A percentile compares a stretch with the other conserved stretches of the same genome.
Conservation (phyloP, 2,888 invertebrate species). For the Patella depressa region DNA sequence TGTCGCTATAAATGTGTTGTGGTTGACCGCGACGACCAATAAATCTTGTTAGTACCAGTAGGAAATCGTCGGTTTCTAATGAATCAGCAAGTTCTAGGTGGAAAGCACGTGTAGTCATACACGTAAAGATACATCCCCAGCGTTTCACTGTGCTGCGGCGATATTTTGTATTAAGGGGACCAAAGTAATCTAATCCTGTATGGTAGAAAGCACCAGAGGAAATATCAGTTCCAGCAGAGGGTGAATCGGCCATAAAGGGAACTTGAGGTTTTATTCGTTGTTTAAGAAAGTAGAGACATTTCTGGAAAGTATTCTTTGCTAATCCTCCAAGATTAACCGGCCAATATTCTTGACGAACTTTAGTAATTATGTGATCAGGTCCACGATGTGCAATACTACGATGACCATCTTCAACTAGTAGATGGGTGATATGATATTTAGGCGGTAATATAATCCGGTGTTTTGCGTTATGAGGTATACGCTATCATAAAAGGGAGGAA, state of each 20-base stretch:
- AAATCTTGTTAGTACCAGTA: slow-evolving; percentile 16
- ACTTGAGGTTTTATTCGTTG: not conserved
- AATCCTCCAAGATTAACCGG: not conserved
- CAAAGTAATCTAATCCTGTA: slow-evolving; percentile 20
- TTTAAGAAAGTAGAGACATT: not conserved
- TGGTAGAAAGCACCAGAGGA: slow-evolving; percentile 7
- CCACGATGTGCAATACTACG: slow-evolving; percentile 11
- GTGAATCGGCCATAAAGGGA: slow-evolving; percentile 18
- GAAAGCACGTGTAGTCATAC: slow-evolving; percentile 16
- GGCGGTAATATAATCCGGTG: slow-evolving; percentile 40
- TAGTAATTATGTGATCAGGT: slow-evolving; percentile 15
- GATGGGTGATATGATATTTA: not conserved
- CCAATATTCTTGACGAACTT: slow-evolving; percentile 11
- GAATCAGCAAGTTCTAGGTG: slow-evolving; percentile 24
- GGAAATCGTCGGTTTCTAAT: slow-evolving; percentile 22
- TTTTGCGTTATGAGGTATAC: slow-evolving; percentile 27
- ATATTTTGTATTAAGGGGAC: slow-evolving; percentile 17
- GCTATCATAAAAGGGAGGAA: slow-evolving; percentile 6
- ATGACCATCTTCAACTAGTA: slow-evolving; percentile 11
- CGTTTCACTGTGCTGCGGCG: slow-evolving; percentile 15
- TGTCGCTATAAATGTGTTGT: slow-evolving; percentile 31
- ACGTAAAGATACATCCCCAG: slow-evolving; percentile 26
- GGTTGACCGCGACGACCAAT: slow-evolving; percentile 28
- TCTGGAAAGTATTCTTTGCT: not conserved
- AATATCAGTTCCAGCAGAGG: slow-evolving; percentile 4